These are phyloP conservation scores for Drosophila novamexicana DNA, from an alignment of 1,140 invertebrate genomes.

Conservation along the genomic window DNA sequence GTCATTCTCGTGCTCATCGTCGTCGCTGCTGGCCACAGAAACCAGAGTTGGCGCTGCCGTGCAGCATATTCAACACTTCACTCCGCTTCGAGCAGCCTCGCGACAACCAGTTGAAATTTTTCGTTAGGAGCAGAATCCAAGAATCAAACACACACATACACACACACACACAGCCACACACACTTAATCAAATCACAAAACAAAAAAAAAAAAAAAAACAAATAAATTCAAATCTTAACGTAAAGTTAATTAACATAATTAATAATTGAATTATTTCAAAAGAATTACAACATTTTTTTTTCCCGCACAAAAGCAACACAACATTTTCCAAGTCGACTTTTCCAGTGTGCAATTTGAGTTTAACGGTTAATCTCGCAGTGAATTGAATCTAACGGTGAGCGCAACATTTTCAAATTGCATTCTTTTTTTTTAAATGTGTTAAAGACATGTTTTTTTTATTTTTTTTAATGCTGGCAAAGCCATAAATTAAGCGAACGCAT, in stretches of 20 bases:
- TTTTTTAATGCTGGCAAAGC: conserved; percentile 1
- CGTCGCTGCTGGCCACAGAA: conserved; percentile 71
- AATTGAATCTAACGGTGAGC: conserved; percentile 43
- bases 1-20: conserved; percentile 75
- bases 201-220: background rate
- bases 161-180: background rate
- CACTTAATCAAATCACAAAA: conserved; percentile 1
- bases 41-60: conserved; percentile 32
- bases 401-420: conserved; percentile 35
- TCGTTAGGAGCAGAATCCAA: conserved; percentile 10
- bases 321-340: conserved; percentile 13
- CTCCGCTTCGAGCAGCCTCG: conserved; percentile 60
- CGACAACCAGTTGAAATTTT: conserved; percentile 76
- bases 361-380: conserved; percentile 42
- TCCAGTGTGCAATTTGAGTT: conserved; percentile 30
- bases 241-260: background rate
- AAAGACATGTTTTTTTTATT: conserved; percentile 31
- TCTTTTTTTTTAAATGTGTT: conserved; percentile 24
- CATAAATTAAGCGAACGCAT: conserved; percentile 12
- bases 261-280: conserved; percentile 25
- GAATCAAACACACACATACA: background rate
- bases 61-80: conserved; percentile 47
- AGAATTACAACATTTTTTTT: background rate
- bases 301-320: background rate
- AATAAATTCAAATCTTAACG: conserved; percentile 3